A percentile compares a stretch with the other conserved stretches of the same genome.
phyloP scores from a whole-genome alignment of 2,888 invertebrate genomes.

The Pasiphila rectangulata region DNA sequence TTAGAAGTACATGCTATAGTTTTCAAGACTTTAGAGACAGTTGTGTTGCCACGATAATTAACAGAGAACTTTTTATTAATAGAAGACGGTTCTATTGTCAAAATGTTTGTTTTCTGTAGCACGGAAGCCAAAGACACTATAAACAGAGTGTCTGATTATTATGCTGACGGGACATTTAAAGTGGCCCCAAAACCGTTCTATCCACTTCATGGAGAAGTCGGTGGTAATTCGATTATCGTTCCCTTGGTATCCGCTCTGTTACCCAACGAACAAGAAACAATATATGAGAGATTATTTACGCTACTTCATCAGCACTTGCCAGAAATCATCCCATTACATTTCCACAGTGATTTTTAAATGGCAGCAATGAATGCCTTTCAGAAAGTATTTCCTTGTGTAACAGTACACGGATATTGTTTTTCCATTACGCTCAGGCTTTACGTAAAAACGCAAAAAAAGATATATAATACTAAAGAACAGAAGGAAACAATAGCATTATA shows the following conservation, averaged over 20 bases:
- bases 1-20: constrained; percentile 3
- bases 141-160: constrained; percentile 9
- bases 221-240: constrained; percentile 3
- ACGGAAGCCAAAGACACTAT: too few relatives aligned
- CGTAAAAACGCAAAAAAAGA: constrained; percentile 8
- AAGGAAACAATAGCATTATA: not conserved
- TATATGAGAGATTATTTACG: not conserved
- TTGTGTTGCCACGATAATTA: constrained; percentile 8
- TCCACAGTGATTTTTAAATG: constrained; percentile 10
- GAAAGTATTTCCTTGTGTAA: constrained; percentile 10
- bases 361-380: constrained; percentile 11
- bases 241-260: not conserved
- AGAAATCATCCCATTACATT: constrained; percentile 6
- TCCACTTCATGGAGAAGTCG: constrained; percentile 1
- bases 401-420: constrained; percentile 11
- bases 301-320: not conserved
- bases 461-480: constrained; percentile 4
- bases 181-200: constrained; percentile 8
- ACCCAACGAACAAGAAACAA: not conserved
- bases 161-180: constrained; percentile 7
- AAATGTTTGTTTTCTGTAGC: too few relatives aligned
- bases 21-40: constrained; percentile 8
- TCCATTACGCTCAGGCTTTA: constrained; percentile 11
- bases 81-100: constrained; percentile 11
- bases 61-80: constrained; percentile 7